Evolutionary conservation across 1,140 invertebrate species (phyloP).

Genomic region (Lepidurus packardi): DNA sequence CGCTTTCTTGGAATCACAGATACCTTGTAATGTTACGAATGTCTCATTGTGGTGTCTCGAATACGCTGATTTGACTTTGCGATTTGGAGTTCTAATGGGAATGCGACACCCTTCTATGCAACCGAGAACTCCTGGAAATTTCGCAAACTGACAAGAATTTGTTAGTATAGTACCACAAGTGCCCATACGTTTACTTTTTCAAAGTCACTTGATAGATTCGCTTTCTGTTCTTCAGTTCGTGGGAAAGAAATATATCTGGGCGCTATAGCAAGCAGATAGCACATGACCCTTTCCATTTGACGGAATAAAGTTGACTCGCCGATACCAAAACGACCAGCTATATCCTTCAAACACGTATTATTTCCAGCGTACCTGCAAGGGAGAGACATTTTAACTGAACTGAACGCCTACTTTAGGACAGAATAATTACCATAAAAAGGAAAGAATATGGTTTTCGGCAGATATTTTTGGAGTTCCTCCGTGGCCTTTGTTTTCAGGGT

Average conservation of each 20-base stretch:
- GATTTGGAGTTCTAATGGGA: background rate
- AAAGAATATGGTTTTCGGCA: background rate
- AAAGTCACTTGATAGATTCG: background rate
- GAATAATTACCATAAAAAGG: background rate
- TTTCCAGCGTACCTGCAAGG: background rate
- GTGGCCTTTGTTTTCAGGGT: background rate
- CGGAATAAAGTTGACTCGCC: background rate
- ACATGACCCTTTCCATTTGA: background rate
- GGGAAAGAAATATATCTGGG: background rate
- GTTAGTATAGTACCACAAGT: background rate
- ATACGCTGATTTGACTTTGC: background rate
- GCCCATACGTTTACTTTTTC: background rate
- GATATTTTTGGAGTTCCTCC: background rate
- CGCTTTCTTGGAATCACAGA: background rate
- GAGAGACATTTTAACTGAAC: background rate
- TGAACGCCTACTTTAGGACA: background rate
- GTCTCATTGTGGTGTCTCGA: background rate
- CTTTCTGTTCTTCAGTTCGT: background rate
- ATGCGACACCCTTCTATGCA: background rate
- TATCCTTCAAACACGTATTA: background rate
- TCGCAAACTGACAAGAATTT: background rate
- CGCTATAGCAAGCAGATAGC: background rate
- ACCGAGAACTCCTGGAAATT: conserved; percentile 7
- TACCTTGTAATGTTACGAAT: background rate
- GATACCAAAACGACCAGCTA: background rate